Base-by-base conservation (phyloP, 2,113 vertebrate genomes). In the Orthochromis indermauri region DNA sequence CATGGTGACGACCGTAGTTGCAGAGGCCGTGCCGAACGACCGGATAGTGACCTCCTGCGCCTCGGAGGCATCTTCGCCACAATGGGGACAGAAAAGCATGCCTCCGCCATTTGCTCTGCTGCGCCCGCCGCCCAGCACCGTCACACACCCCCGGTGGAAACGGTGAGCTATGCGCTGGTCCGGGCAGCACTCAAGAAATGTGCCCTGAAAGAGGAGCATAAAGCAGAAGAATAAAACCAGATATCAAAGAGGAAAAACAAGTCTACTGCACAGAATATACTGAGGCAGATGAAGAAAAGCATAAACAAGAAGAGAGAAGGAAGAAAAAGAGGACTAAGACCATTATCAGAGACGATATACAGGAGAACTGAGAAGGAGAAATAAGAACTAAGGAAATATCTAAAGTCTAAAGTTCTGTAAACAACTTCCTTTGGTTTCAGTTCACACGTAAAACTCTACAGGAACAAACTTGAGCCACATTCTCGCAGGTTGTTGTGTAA, bases 51-150 rank as follows among this genome's bases (percentile, higher is more conserved):
- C 97, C 63, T 98, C 97, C 81, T 98, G 97, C 4, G 98, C 98
- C 89, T 98, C 97, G 0, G 98, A 97, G 2, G 98, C 98, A 1
- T 98, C 98, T 82, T 98, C 98, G 0, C 98, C 98, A 6, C 98
- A 98, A 91, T 98, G 98, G 5, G 98, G 98, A 87, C 98, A 98
- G 95, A 98, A 98, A 35, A 98, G 96, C 95, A 98, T 96, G 4
- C 98, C 98, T 4, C 94, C 89, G 3, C 94, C 95, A 7, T 93
- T 92, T 4, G 83, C 82, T 21, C 96, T 89, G 84, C 95, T 94
- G 54, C 96, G 95, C 16, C 96, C 96, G 1, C 96, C 90, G 0
- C 97, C 97, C 84, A 98, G 93, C 78, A 98, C 97, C 0, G 98
- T 97, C 86, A 98, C 98, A 10, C 98, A 98, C 68, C 97, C 96